These are phyloP conservation scores for Phrynosoma blainvillii DNA, from an alignment of 2,113 vertebrate species.

Conservation along the genomic window DNA sequence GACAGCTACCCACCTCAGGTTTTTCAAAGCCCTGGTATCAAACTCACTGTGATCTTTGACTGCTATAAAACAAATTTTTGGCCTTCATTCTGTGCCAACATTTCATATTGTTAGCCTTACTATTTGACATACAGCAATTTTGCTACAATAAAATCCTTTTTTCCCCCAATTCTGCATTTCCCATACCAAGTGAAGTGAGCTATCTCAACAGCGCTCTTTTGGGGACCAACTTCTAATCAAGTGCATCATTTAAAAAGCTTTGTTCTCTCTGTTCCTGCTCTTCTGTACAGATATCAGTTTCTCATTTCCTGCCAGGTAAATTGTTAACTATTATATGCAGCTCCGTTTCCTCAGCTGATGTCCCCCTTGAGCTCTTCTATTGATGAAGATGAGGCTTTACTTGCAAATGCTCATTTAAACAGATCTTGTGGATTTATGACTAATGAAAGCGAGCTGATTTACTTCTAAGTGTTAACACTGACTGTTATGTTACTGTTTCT, in stretches of 20 bases:
- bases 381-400: constrained; percentile 55
- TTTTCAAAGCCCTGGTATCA: too few relatives aligned
- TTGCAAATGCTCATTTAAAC: constrained; percentile 39
- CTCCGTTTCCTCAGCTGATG: constrained; percentile 65
- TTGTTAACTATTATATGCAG: constrained; percentile 65
- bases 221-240: constrained; percentile 52
- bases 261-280: constrained; percentile 54
- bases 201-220: constrained; percentile 8
- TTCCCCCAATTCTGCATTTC: not conserved
- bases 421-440: constrained; percentile 40
- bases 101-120: not conserved
- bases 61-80: not conserved
- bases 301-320: constrained; percentile 70
- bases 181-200: constrained; percentile 46
- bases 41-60: too few relatives aligned
- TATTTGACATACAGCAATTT: not conserved
- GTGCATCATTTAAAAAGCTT: constrained; percentile 56
- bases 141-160: constrained; percentile 25
- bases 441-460: constrained; percentile 55
- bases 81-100: not conserved
- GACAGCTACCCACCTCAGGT: too few relatives aligned
- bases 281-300: constrained; percentile 55
- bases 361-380: constrained; percentile 44
- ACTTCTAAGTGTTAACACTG: constrained; percentile 47
- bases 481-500: constrained; percentile 39